Base-by-base conservation (phyloP, 2,888 invertebrate species). In the Ochlodes sylvanus region DNA sequence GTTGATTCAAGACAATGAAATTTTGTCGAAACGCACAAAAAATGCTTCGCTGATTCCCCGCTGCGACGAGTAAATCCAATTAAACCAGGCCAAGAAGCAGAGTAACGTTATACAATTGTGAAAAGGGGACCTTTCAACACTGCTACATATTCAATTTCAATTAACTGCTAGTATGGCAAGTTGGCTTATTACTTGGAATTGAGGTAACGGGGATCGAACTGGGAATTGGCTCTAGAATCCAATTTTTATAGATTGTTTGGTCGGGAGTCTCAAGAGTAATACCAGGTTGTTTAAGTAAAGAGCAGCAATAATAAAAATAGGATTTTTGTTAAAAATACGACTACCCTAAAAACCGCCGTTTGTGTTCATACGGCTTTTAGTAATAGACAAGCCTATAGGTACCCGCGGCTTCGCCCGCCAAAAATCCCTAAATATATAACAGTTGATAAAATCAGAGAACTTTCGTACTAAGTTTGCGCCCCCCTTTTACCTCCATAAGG, bases 81-180 rank as follows among this genome's bases (percentile, higher is more conserved):
- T 17, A 58, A 15, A 57, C 19, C 57, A 14, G 41, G 10, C 14
- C 19, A 19, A 7, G 21, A 50, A 42, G 54, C 41, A 41, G 10
- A 14, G 19, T 7, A 12, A 55, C 32, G 32, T 44, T 9, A 56
- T 44, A 63, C 56, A 55, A 63, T 32, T 55, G 32, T 54, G 44
- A 63, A 63, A 63, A 57, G 57, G 17, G 38, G 41, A 56, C 55
- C 12, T 47, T 57, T 15, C 47, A 38, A 34, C 10, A 54, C 47
- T 34, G 19, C 9, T 64, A 56, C 57, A 64, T 64, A 64, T 57
- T 64, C 47, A 64, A 57, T 64, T 64, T 64, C 56, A 64, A 64
- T 64, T 64, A 64, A 64, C 17, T 34, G 42, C 21, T 27, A 44
- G 42, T 42, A 15, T 42, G 19, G 57, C 57, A 57, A 38, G 41